Percentiles rank a stretch among this genome's conserved stretches.
Evolutionary conservation across 2,888 invertebrate genomes (phyloP).

Genomic region (Trichogramma dendrolimi): DNA sequence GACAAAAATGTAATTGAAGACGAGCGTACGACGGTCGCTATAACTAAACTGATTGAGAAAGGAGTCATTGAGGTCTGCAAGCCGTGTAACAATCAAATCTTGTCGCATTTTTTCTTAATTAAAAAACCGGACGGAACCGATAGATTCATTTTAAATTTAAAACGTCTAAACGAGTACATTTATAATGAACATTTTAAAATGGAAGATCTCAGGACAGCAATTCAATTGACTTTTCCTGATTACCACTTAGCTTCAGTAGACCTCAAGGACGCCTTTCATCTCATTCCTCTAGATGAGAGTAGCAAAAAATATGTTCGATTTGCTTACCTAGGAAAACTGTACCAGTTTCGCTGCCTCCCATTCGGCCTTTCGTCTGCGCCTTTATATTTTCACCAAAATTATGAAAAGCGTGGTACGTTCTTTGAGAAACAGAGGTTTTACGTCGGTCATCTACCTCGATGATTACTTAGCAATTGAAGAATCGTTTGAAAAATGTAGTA

Average conservation of each 20-base stretch:
- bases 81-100: slow-evolving; percentile 23
- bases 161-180: slow-evolving; percentile 13
- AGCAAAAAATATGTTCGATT: slow-evolving; percentile 1
- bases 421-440: slow-evolving; percentile 8
- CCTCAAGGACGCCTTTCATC: slow-evolving; percentile 2
- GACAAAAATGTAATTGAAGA: too few relatives aligned
- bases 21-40: too few relatives aligned
- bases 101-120: slow-evolving; percentile 26
- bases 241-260: not conserved
- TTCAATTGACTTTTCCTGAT: too few relatives aligned
- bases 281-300: not conserved
- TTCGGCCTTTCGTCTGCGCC: slow-evolving; percentile 6
- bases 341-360: slow-evolving; percentile 12
- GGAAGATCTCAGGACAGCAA: too few relatives aligned
- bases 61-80: too few relatives aligned
- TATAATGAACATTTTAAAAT: slow-evolving; percentile 13
- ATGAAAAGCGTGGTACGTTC: slow-evolving; percentile 11
- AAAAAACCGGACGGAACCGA: slow-evolving; percentile 26
- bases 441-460: slow-evolving; percentile 7
- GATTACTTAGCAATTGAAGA: too few relatives aligned
- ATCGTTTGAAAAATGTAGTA: too few relatives aligned
- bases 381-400: slow-evolving; percentile 14
- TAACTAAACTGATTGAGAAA: too few relatives aligned
- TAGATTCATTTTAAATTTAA: slow-evolving; percentile 29
- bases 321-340: not conserved